Percentiles rank a stretch among this genome's conserved stretches.
phyloP scores from a whole-genome alignment of 1,140 invertebrate species.

The Ganaspis sp. region DNA sequence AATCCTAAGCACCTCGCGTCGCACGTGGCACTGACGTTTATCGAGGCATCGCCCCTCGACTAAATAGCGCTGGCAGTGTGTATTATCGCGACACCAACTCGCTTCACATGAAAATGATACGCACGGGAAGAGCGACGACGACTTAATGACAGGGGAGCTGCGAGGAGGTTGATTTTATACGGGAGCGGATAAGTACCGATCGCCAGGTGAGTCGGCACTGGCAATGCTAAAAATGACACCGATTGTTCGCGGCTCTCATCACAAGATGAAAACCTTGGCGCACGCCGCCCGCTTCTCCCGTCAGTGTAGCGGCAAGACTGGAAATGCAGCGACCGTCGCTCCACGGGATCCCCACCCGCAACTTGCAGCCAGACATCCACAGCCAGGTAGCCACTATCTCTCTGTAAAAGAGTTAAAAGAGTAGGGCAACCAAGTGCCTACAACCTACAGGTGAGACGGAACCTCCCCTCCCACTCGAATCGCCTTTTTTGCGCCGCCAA shows the following conservation, averaged over 20 bases:
- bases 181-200: neutral
- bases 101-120: neutral
- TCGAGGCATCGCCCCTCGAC: constrained; percentile 4
- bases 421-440: constrained; percentile 65
- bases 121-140: constrained; percentile 10
- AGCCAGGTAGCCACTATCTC: constrained; percentile 34
- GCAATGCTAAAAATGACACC: constrained; percentile 1
- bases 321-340: constrained; percentile 47
- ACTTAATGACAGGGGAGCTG: neutral
- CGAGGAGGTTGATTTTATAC: neutral
- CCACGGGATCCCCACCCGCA: constrained; percentile 50
- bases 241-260: neutral
- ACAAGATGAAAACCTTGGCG: neutral
- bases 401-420: constrained; percentile 42
- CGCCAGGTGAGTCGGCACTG: neutral
- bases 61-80: neutral
- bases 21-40: constrained; percentile 21
- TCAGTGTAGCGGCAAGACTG: constrained; percentile 14
- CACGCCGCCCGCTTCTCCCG: constrained; percentile 26
- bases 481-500: neutral
- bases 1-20: neutral
- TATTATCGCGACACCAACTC: neutral
- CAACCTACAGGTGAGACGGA: constrained; percentile 62
- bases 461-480: constrained; percentile 31
- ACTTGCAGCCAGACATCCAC: constrained; percentile 26